These are phyloP conservation scores for Dynastes tityus DNA, from an alignment of 2,888 invertebrate genomes.

Conservation along the genomic window DNA sequence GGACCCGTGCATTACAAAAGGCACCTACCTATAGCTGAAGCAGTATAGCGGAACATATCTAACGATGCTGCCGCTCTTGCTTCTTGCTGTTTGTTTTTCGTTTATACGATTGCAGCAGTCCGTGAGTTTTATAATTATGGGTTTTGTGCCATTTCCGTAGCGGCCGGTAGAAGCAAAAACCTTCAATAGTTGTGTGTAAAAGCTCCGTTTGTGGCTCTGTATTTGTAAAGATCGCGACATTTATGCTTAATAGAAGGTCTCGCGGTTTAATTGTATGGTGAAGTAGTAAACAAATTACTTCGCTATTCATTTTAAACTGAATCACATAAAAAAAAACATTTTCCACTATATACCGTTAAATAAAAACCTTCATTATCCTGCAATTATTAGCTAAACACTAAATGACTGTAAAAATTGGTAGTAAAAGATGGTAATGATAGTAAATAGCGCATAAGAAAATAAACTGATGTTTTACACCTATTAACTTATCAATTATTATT, in stretches of 20 bases:
- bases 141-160: constrained; percentile 37
- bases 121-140: constrained; percentile 36
- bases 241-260: constrained; percentile 6
- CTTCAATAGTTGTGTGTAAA: constrained; percentile 6
- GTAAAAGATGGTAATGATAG: too few species aligned
- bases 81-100: constrained; percentile 26
- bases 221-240: constrained; percentile 17
- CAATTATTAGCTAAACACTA: too few species aligned
- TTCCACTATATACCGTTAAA: background rate
- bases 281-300: constrained; percentile 6
- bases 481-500: too few species aligned
- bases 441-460: too few species aligned
- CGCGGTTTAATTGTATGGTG: constrained; percentile 13
- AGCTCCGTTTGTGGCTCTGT: background rate
- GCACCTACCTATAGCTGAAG: background rate
- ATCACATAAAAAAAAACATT: background rate
- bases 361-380: too few species aligned
- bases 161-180: constrained; percentile 7
- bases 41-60: constrained; percentile 29
- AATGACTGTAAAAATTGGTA: too few species aligned
- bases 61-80: constrained; percentile 8
- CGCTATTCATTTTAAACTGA: background rate
- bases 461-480: too few species aligned
- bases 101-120: constrained; percentile 26
- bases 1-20: constrained; percentile 42